A percentile compares a stretch with the other conserved stretches of the same genome.
Evolutionary conservation across 2,113 vertebrate genomes (phyloP).

Genomic region (Ramphastos sulfuratus): DNA sequence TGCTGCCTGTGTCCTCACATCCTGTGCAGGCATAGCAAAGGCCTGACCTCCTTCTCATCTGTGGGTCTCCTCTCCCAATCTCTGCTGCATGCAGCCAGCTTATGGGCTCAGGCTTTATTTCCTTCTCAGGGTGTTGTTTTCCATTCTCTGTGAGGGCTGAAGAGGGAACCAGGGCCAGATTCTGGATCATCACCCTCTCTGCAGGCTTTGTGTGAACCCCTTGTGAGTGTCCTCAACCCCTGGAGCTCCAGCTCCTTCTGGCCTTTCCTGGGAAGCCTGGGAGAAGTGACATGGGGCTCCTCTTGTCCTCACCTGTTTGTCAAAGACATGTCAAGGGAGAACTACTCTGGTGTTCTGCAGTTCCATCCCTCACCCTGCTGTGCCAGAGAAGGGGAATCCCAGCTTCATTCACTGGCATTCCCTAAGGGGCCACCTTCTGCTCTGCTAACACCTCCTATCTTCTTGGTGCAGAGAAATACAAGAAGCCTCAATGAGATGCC

Average conservation of each 20-base stretch:
- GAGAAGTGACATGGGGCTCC: background rate
- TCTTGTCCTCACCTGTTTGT: background rate
- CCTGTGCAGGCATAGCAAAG: background rate
- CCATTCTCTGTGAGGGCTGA: background rate
- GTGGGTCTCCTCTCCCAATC: background rate
- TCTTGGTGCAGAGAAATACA: conserved; percentile 8
- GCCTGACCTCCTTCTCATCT: fast-evolving
- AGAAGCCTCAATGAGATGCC: conserved; percentile 11
- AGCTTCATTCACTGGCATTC: background rate
- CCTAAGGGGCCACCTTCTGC: background rate
- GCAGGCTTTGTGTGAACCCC: background rate
- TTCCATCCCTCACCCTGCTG: background rate
- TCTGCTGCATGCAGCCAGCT: background rate
- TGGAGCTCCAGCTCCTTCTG: background rate
- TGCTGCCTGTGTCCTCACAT: background rate
- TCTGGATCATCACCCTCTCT: background rate
- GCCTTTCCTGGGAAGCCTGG: background rate
- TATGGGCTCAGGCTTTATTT: background rate
- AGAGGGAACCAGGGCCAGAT: background rate
- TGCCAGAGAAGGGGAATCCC: background rate
- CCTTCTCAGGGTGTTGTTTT: background rate
- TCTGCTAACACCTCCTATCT: background rate
- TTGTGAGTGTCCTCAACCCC: fast-evolving
- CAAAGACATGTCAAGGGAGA: fast-evolving
- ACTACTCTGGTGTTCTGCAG: background rate